Conservation (phyloP, 2,888 invertebrate genomes). For the Trichacis sp. region DNA sequence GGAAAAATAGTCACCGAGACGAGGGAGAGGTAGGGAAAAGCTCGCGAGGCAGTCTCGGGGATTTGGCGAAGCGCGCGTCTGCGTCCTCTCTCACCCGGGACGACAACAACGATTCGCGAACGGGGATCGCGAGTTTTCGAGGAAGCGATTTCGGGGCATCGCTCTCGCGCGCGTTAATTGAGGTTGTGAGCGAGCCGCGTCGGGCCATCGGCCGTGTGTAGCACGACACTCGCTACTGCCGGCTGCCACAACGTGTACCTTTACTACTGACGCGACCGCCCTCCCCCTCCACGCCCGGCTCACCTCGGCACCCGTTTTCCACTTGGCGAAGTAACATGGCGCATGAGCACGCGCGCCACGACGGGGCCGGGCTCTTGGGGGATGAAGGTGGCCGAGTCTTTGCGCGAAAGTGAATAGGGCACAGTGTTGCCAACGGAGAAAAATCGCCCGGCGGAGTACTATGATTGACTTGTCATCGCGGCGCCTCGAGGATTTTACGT, state of each 20-base stretch:
- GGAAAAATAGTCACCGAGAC: conserved; percentile 1
- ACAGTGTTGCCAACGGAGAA: conserved; percentile 39
- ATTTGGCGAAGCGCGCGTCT: conserved; percentile 8
- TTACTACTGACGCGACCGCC: conserved; percentile 59
- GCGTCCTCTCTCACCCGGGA: conserved; percentile 10
- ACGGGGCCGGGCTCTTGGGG: conserved; percentile 33
- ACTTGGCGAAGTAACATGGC: conserved; percentile 25
- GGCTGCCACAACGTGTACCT: conserved; percentile 66
- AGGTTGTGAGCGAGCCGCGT: conserved; percentile 35
- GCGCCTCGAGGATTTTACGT: not conserved
- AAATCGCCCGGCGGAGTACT: conserved; percentile 17
- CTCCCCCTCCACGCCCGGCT: conserved; percentile 26
- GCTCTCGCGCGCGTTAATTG: conserved; percentile 17
- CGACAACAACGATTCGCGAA: conserved; percentile 11
- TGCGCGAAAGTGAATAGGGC: conserved; percentile 32
- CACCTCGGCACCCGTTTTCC: conserved; percentile 12
- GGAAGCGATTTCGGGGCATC: conserved; percentile 21
- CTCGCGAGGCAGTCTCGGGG: conserved; percentile 9
- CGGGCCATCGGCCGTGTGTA: conserved; percentile 59
- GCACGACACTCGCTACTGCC: conserved; percentile 66
- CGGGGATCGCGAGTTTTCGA: not conserved
- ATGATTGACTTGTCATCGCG: not conserved
- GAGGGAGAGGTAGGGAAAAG: conserved; percentile 20
- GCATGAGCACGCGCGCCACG: conserved; percentile 41
- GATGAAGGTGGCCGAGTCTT: conserved; percentile 16